phyloP scores from a whole-genome alignment of 2,888 invertebrate species.

The Phrixothrix hirtus region DNA sequence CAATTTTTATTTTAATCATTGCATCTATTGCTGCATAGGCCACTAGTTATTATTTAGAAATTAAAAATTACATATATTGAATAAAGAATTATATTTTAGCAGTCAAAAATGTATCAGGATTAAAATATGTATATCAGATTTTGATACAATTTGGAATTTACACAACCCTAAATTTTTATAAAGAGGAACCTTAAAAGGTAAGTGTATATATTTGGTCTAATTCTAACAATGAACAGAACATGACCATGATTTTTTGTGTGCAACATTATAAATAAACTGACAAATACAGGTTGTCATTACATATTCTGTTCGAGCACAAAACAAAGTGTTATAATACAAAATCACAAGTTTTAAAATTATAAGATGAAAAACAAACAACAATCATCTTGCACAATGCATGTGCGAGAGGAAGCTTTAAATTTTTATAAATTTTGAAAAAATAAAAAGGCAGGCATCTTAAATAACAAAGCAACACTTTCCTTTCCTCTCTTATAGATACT shows the following conservation, averaged over 20 bases:
- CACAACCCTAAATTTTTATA: too few relatives aligned
- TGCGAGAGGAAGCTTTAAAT: neutral
- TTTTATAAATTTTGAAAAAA: constrained; percentile 16
- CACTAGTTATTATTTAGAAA: too few relatives aligned
- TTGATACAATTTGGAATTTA: too few relatives aligned
- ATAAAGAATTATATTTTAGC: too few relatives aligned
- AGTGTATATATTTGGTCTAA: constrained; percentile 14
- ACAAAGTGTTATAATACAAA: constrained; percentile 20
- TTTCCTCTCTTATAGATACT: constrained; percentile 11
- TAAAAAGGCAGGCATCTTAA: constrained; percentile 2
- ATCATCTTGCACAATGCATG: neutral
- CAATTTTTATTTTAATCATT: too few relatives aligned
- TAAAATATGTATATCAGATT: too few relatives aligned
- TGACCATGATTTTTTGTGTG: neutral
- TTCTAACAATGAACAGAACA: constrained; percentile 18
- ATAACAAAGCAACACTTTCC: neutral
- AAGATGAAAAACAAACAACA: constrained; percentile 1
- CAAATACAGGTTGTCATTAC: neutral
- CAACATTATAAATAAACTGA: constrained; percentile 3
- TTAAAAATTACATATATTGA: too few relatives aligned
- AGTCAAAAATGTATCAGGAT: too few relatives aligned
- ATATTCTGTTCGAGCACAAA: constrained; percentile 19
- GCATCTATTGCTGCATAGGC: too few relatives aligned
- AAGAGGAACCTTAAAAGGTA: too few relatives aligned
- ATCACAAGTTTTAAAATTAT: constrained; percentile 9